Evolutionary conservation across 2,797 vertebrate species (phyloP), one percentile per base, ranked within the genome.

Genomic region (Phylloscopus collybita): DNA sequence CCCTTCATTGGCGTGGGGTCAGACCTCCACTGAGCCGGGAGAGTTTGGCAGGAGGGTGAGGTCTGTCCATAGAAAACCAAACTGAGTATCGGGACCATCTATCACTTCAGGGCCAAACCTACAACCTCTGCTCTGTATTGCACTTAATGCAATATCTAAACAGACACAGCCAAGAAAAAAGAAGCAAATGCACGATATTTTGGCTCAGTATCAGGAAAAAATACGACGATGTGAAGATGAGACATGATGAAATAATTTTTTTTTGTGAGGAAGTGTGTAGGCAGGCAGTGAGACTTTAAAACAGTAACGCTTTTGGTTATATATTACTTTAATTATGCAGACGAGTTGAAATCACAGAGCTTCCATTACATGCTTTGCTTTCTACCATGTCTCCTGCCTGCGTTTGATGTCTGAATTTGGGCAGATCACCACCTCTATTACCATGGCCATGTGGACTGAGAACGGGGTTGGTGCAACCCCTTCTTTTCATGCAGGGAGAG

Each of bases 341-440:
- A 20, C 47, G 53, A 67, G 49, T 40, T 83, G 57, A 86, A 94
- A 73, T 90, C 51, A 32, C 3, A 1, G 83, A 2, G 1, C 20
- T 84, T 91, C 59, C 36, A 21, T 34, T 21, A 30, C 14, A 22
- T 26, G 23, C 56, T 81, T 91, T 65, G 6, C 56, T 45, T 87
- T 73, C 71, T 50, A 40, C 82, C 54, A 25, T 5, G 2, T 1
- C 0, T 75, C 67, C 80, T 75, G 67, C 49, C 72, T 79, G 27
- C 0, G 0, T 53, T 36, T 10, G 6, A 57, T 32, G 7, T 44
- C 6, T 5, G 29, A 36, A 61, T 32, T 73, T 40, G 50, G 57
- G 50, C 38, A 82, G 54, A 66, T 79, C n/a, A 70, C 16, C 16
- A 44, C 22, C 26, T 50, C 22, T 62, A 3, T 57, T 45, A 34